Evolutionary conservation across 2,797 vertebrate species (phyloP).

Genomic region (Dendrocincla tyrannina): DNA sequence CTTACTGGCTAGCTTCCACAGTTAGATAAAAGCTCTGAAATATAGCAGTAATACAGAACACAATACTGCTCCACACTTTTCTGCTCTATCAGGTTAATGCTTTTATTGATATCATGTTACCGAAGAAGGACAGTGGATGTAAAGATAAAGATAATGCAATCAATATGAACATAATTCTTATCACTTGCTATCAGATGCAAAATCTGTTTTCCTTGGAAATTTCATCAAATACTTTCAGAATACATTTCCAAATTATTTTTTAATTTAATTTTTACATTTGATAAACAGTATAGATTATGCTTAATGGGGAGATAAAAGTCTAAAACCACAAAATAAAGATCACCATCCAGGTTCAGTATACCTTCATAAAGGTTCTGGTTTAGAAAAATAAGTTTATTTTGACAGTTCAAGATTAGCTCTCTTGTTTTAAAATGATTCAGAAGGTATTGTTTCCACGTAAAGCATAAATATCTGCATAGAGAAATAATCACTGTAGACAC

Average conservation of each 20-base stretch:
- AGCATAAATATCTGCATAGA: background rate
- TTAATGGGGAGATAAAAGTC: background rate
- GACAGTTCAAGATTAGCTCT: background rate
- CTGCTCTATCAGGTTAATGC: background rate
- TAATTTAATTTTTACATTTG: background rate
- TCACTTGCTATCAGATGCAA: background rate
- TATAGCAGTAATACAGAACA: background rate
- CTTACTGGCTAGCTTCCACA: background rate
- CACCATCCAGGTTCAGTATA: background rate
- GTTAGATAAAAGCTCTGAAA: background rate
- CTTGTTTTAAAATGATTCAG: background rate
- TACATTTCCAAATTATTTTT: background rate
- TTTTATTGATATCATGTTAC: background rate
- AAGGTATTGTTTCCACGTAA: background rate
- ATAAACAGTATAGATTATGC: background rate
- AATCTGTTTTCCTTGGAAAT: background rate
- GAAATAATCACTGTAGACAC: background rate
- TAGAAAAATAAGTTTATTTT: conserved; percentile 35
- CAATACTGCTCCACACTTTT: background rate
- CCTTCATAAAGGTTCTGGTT: background rate
- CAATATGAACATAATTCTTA: background rate
- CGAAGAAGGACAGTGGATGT: background rate
- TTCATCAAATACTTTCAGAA: background rate
- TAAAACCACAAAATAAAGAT: background rate
- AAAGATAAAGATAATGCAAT: background rate